Conservation (phyloP, 2,888 invertebrate genomes). For the Ectropis crepuscularia region DNA sequence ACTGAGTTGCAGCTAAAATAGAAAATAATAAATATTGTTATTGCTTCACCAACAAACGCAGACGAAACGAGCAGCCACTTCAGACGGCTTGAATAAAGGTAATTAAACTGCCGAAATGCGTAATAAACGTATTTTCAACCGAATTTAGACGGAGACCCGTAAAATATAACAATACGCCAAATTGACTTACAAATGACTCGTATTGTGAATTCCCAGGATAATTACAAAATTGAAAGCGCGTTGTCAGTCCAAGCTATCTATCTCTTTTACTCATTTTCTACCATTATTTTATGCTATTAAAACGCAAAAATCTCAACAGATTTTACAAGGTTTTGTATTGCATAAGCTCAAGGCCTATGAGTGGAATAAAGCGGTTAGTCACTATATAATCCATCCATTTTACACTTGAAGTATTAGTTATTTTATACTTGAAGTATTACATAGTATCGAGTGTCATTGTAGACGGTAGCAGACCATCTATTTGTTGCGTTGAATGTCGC, state of each 20-base stretch:
- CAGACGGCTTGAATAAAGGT: conserved; percentile 6
- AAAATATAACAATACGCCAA: conserved; percentile 4
- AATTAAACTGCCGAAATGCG: conserved; percentile 13
- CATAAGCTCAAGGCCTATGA: too few relatives aligned
- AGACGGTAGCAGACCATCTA: background rate
- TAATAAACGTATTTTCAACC: conserved; percentile 10
- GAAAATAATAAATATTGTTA: conserved; percentile 2
- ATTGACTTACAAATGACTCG: conserved; percentile 7
- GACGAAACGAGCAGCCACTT: conserved; percentile 13
- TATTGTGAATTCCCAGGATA: background rate
- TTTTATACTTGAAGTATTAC: background rate
- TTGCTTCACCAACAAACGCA: conserved; percentile 9
- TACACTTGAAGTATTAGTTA: background rate
- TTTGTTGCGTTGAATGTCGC: conserved; percentile 4
- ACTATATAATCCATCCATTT: background rate
- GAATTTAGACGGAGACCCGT: conserved; percentile 5
- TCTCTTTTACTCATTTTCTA: too few relatives aligned
- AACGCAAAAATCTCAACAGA: too few relatives aligned
- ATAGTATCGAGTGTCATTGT: conserved; percentile 5
- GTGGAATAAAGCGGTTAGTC: background rate
- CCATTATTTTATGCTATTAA: too few relatives aligned
- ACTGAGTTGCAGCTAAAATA: background rate
- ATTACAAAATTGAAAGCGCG: too few relatives aligned
- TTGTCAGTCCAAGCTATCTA: too few relatives aligned
- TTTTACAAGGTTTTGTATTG: too few relatives aligned